Evolutionary conservation across 2,797 vertebrate genomes (phyloP), one percentile per base, ranked within the genome.

Genomic region (Typhlichthys eigenmanni): DNA sequence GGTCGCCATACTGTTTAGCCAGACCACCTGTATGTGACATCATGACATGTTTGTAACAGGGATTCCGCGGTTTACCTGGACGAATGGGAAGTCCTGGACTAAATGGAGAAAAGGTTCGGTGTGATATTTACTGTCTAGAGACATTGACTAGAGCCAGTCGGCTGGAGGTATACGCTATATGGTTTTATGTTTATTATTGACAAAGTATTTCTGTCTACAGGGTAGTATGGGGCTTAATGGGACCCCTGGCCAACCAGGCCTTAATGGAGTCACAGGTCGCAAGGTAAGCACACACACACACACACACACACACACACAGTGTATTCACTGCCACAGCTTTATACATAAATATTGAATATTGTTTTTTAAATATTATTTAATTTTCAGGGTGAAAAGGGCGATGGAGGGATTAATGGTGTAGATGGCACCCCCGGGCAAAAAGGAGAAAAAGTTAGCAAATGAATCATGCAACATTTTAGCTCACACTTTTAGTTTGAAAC

Each of bases 11-110:
- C 19, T 17, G 3, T 5, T 12, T 45, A 34, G 2, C 57, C 4
- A 5, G 24, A 13, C 38, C 9, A 13, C 13, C 4, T 17, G 54
- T 12, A 1, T 62, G 11, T 71, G n/a, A 10, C 11, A 38, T 68
- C n/a, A 34, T 7, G 74, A 2, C 16, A 5, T n/a, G 24, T 56
- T 32, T 7, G 8, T 78, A 78, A 1, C 64, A 96, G 95, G 95
- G 95, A 2, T 91, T 93, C 58, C 82, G 85, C 58, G 95, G 95
- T 0, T 68, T 95, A 55, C 90, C 92, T 12, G 95, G 95, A 43
- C 88, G 65, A 8, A 76, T 58, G 0, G 95, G 95, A 0, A 79
- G 62, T 55, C 75, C 85, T 0, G 95, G 95, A 29, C 49, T 80
- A 17, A 66, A 91, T 59, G 95, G 95, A 3, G 76, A 88, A 71